A percentile compares a stretch with the other conserved stretches of the same genome.
Conservation (phyloP, 2,888 invertebrate species). For the Oligia fasciuncula region DNA sequence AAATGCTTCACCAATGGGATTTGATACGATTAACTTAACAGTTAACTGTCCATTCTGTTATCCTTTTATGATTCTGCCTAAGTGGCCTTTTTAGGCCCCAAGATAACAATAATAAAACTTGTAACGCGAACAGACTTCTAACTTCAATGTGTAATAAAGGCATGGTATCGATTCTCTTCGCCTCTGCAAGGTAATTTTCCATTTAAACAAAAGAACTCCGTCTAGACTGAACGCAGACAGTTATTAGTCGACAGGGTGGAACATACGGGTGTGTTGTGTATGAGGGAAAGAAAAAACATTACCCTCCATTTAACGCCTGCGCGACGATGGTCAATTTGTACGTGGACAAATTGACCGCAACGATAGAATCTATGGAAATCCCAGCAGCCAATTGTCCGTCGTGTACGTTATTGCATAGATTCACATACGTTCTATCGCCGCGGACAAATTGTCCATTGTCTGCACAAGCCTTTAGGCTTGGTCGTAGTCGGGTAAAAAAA, state of each 20-base stretch:
- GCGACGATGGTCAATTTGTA: too few relatives aligned
- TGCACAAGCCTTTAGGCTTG: too few relatives aligned
- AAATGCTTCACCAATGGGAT: too few relatives aligned
- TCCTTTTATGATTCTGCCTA: too few relatives aligned
- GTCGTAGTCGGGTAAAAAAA: not conserved
- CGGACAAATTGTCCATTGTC: too few relatives aligned
- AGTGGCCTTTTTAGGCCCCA: not conserved
- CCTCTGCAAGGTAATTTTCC: slow-evolving; percentile 23
- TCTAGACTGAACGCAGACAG: slow-evolving; percentile 52
- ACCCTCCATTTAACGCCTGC: not conserved
- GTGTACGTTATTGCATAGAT: too few relatives aligned
- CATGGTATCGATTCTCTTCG: slow-evolving; percentile 27
- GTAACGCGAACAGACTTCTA: not conserved
- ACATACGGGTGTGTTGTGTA: not conserved
- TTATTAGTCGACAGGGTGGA: slow-evolving; percentile 18
- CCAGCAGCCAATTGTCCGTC: too few relatives aligned
- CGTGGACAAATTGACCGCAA: too few relatives aligned
- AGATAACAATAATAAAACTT: not conserved
- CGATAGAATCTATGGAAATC: too few relatives aligned
- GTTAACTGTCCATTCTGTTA: too few relatives aligned
- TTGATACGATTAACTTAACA: too few relatives aligned
- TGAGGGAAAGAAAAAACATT: not conserved
- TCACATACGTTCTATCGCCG: too few relatives aligned
- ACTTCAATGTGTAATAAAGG: slow-evolving; percentile 1
- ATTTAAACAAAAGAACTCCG: slow-evolving; percentile 46